Base-by-base conservation (phyloP, 1,140 invertebrate genomes). In the Scaptomyza graminum region DNA sequence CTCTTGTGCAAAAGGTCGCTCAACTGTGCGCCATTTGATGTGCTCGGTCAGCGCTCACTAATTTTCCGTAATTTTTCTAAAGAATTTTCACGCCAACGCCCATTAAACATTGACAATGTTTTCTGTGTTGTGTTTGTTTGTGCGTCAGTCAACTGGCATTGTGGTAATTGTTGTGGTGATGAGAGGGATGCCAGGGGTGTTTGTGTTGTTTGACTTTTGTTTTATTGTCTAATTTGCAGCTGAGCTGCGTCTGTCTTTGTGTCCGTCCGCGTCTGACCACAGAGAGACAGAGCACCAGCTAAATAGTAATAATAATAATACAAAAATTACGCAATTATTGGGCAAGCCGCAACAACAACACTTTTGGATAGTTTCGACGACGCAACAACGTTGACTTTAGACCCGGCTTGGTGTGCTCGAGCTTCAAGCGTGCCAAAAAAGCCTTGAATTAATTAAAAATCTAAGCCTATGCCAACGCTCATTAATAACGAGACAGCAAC, bases 381-480 rank as follows among this genome's bases (percentile, higher is more conserved):
- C 18, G 18, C 18, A 22, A 64, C 18, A 22, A 64, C 51, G 61
- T 65, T 52, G 37, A 25, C 7, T 39, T 46, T 11, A 25, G 57
- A 15, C 7, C 7, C 22, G 47, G 12, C 47, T 22, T 7, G 2
- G 28, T 28, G 28, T 28, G 28, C 28, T 34, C 8, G 22, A 13
- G n/a, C n/a, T 50, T 43, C 54, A 39, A 85, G 56, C 62, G 74
- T 71, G 82, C 55, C 77, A 64, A 55, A 77, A 85, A 82, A 85
- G 71, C 82, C 83, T 85, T 85, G 82, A 85, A 88, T 85, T 85
- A 82, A 85, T 85, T 85, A 88, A 82, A 88, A 85, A 85, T 85
- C 79, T 82, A 85, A 88, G 82, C 82, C 83, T 88, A 88, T 82
- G 70, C 67, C 79, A 69, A 51, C 65, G 77, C 51, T 68, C 77